Evolutionary conservation across 92 coral and sea anemone species (phyloP).

Genomic region (Parazoanthus swiftii): DNA sequence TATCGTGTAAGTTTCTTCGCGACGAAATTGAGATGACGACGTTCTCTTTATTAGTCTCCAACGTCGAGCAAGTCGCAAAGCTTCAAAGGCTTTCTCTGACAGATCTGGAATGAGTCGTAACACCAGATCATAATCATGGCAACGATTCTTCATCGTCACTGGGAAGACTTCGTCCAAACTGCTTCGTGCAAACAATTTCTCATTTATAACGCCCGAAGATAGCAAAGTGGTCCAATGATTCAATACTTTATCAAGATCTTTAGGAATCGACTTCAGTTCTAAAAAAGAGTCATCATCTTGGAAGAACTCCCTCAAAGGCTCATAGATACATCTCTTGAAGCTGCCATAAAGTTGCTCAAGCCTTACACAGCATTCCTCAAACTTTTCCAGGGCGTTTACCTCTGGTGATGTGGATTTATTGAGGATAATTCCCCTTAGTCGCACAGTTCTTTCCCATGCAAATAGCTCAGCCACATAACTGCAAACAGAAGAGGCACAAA

Average conservation of each 20-base stretch:
- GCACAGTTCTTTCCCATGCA: slow-evolving; percentile 84
- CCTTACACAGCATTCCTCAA: slow-evolving; percentile 75
- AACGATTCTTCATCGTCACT: slow-evolving; percentile 71
- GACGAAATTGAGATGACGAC: slow-evolving; percentile 51
- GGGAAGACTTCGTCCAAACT: slow-evolving; percentile 80
- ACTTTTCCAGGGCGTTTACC: slow-evolving; percentile 67
- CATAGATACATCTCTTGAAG: slow-evolving; percentile 68
- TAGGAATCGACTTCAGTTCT: slow-evolving; percentile 67
- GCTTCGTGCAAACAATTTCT: slow-evolving; percentile 66
- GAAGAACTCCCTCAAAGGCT: slow-evolving; percentile 84
- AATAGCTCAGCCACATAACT: slow-evolving; percentile 85
- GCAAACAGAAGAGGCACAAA: not conserved
- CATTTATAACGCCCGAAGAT: slow-evolving; percentile 77
- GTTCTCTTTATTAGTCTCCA: slow-evolving; percentile 81
- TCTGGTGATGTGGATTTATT: slow-evolving; percentile 75
- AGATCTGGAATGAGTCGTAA: slow-evolving; percentile 87
- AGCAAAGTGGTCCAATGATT: slow-evolving; percentile 75
- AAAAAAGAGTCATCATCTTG: slow-evolving; percentile 51
- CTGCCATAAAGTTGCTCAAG: slow-evolving; percentile 63
- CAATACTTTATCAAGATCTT: slow-evolving; percentile 71
- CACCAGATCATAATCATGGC: slow-evolving; percentile 84
- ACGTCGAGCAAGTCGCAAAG: slow-evolving; percentile 80
- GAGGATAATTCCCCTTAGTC: slow-evolving; percentile 68
- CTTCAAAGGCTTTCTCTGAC: slow-evolving; percentile 88
- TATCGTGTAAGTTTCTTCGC: slow-evolving; percentile 80